These are phyloP conservation scores for Azorinus chamasolen DNA, from an alignment of 2,888 invertebrate genomes.

Conservation along the genomic window DNA sequence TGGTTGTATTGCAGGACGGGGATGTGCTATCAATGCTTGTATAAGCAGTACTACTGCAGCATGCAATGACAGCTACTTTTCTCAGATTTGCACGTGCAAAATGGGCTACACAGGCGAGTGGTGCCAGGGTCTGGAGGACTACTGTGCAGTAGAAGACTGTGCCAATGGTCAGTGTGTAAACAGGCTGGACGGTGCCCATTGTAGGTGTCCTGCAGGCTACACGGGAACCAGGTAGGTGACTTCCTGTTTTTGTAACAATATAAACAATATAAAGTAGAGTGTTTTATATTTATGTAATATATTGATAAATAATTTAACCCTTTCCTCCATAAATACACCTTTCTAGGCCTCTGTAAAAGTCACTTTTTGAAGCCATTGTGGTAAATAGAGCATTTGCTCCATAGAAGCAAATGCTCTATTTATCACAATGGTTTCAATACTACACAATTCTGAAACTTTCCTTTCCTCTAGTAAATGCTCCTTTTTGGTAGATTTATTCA, in stretches of 20 bases:
- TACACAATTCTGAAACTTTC: too few relatives aligned
- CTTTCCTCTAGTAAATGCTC: too few relatives aligned
- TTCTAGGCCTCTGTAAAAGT: too few relatives aligned
- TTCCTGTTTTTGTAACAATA: not conserved
- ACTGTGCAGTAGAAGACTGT: conserved; percentile 91
- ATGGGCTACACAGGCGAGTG: conserved; percentile 75
- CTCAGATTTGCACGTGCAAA: conserved; percentile 80
- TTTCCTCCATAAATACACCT: too few relatives aligned
- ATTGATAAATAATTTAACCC: too few relatives aligned
- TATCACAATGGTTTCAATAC: too few relatives aligned
- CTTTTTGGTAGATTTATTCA: too few relatives aligned
- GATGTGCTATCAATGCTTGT: conserved; percentile 87
- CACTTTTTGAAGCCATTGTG: too few relatives aligned
- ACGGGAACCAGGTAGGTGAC: conserved; percentile 76
- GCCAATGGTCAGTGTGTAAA: conserved; percentile 77
- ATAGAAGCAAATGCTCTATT: too few relatives aligned
- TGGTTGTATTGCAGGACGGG: conserved; percentile 55
- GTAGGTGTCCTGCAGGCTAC: conserved; percentile 78
- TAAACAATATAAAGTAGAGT: too few relatives aligned
- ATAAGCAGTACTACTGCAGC: conserved; percentile 89
- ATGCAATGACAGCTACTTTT: conserved; percentile 79
- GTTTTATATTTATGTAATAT: too few relatives aligned
- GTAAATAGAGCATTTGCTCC: too few relatives aligned
- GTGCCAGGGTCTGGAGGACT: conserved; percentile 90
- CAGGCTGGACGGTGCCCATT: conserved; percentile 66